phyloP scores from a whole-genome alignment of 2,797 vertebrate genomes.

The Neoniphon sammara region DNA sequence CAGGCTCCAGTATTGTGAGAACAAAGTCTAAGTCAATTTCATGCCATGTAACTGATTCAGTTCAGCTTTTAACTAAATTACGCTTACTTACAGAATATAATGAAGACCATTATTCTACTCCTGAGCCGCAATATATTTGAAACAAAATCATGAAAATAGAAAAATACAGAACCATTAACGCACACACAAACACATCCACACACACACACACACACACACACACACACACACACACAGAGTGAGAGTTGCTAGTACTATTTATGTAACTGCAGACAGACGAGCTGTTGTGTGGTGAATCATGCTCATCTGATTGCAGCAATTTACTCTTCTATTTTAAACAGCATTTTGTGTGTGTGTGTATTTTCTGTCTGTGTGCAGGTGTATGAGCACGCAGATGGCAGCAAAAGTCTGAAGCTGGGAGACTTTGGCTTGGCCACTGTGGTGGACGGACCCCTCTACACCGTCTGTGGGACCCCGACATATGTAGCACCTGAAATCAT shows the following conservation, averaged over 20 bases:
- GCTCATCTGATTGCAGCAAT: conserved; percentile 12
- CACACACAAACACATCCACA: conserved; percentile 48
- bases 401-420: conserved; percentile 95
- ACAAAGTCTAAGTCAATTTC: too few species aligned
- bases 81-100: too few species aligned
- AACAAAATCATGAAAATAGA: too few species aligned
- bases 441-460: conserved; percentile 95
- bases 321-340: neutral
- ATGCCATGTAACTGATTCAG: too few species aligned
- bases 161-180: neutral
- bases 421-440: conserved; percentile 97
- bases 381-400: conserved; percentile 97
- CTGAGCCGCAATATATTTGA: too few species aligned
- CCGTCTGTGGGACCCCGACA: conserved; percentile 97
- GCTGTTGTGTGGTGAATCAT: conserved; percentile 1
- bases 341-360: conserved; percentile 3
- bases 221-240: conserved; percentile 12
- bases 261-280: conserved; percentile 33
- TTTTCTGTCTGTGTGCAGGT: conserved; percentile 81
- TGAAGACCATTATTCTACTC: too few species aligned
- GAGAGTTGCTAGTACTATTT: conserved; percentile 26
- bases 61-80: too few species aligned
- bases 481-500: conserved; percentile 99
- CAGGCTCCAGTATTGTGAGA: too few species aligned
- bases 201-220: conserved; percentile 16